Conservation (phyloP, 2,797 vertebrate species). For the Hypotaenidia philippensis region DNA sequence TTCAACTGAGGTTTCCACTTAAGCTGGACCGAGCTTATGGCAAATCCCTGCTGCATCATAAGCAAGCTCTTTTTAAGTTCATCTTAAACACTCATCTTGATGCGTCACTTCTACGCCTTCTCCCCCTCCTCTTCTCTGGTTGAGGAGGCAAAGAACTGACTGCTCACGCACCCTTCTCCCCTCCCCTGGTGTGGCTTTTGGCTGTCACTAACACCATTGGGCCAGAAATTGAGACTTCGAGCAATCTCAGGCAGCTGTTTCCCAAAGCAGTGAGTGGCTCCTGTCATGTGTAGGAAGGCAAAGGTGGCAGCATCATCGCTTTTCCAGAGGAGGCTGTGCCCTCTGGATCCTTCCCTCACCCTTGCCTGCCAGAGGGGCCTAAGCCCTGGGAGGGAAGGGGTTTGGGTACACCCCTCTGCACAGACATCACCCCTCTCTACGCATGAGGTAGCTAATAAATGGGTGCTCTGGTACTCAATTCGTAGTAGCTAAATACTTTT, state of each 20-base stretch:
- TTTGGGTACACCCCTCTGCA: not conserved
- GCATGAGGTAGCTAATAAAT: not conserved
- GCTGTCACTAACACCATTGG: not conserved
- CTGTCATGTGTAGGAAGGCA: not conserved
- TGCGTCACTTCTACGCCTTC: not conserved
- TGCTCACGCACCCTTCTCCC: not conserved
- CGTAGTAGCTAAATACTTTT: not conserved
- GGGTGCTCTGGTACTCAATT: not conserved
- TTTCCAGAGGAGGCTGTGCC: not conserved
- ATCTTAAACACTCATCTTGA: not conserved
- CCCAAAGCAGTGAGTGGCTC: not conserved
- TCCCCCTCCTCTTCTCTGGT: not conserved
- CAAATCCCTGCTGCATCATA: not conserved
- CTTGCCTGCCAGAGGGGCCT: not conserved
- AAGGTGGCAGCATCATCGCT: not conserved
- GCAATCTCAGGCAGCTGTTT: not conserved
- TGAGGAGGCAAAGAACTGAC: not conserved
- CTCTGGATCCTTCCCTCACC: not conserved
- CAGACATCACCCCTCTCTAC: not conserved
- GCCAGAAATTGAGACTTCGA: not conserved
- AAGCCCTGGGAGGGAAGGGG: not conserved
- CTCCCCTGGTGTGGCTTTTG: rapidly evolving
- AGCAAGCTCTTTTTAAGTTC: not conserved
- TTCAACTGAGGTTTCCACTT: not conserved
- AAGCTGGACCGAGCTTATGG: not conserved